phyloP scores from a whole-genome alignment of 2,113 vertebrate genomes.

The Pollachius pollachius region DNA sequence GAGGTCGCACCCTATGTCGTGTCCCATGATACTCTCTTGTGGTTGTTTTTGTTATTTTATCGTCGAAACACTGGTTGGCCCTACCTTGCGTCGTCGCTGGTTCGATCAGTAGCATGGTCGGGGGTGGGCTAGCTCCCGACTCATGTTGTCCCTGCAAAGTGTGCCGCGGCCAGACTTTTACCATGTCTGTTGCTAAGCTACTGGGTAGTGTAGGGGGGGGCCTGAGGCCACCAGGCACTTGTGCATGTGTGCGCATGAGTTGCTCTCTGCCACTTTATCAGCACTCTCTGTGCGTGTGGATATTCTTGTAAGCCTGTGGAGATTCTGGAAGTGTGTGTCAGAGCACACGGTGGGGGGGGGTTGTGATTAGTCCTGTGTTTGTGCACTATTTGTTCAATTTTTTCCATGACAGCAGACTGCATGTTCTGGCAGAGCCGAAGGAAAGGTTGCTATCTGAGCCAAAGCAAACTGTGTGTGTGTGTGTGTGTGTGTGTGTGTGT shows the following conservation, averaged over 20 bases:
- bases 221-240: constrained; percentile 44
- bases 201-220: constrained; percentile 43
- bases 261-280: constrained; percentile 37
- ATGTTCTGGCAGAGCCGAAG: constrained; percentile 70
- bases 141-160: constrained; percentile 15
- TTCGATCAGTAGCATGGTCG: no score
- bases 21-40: background rate
- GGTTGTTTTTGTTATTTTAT: constrained; percentile 2
- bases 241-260: background rate
- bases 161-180: constrained; percentile 31
- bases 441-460: constrained; percentile 69
- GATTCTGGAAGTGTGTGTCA: constrained; percentile 46
- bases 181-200: constrained; percentile 65
- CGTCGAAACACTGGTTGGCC: background rate
- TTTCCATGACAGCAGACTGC: constrained; percentile 77
- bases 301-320: constrained; percentile 11
- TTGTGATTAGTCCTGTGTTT: constrained; percentile 63
- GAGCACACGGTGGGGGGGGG: background rate
- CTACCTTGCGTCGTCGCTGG: constrained; percentile 33
- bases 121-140: no score
- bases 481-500: constrained; percentile 18
- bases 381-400: constrained; percentile 66
- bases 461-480: constrained; percentile 61
- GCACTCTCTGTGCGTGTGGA: constrained; percentile 23
- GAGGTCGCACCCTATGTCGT: constrained; percentile 13